These are phyloP conservation scores for Syrista parreyssii DNA, from an alignment of 2,888 invertebrate species.

Conservation along the genomic window DNA sequence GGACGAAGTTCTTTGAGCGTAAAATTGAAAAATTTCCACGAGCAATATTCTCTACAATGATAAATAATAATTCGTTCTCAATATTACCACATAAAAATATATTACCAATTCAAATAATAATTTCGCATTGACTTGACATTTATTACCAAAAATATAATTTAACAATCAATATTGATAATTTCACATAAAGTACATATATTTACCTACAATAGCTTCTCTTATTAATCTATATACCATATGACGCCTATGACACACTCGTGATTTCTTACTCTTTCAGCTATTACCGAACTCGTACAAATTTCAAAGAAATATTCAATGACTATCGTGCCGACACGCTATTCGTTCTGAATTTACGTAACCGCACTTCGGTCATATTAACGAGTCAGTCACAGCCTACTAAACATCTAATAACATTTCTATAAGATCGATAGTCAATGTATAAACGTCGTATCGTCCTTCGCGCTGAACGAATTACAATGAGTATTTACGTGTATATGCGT, in stretches of 20 bases:
- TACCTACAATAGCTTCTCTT: not conserved
- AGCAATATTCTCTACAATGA: not conserved
- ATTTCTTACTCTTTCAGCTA: not conserved
- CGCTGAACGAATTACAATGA: not conserved
- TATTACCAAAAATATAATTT: not conserved
- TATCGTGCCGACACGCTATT: not conserved
- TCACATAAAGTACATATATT: not conserved
- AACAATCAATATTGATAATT: not conserved
- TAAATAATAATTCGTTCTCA: not conserved
- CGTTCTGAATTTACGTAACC: not conserved
- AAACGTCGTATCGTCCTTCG: not conserved
- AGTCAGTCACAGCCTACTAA: not conserved
- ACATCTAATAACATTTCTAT: not conserved
- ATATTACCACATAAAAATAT: not conserved
- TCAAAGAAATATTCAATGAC: not conserved
- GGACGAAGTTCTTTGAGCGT: not conserved
- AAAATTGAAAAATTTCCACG: not conserved
- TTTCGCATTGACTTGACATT: too few relatives aligned
- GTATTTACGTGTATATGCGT: conserved; percentile 8
- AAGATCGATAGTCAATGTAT: not conserved
- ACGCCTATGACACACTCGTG: not conserved
- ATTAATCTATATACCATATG: not conserved
- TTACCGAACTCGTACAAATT: not conserved
- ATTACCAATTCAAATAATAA: not conserved
- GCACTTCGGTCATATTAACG: not conserved